These are phyloP conservation scores for Lampropteryx suffumata DNA, from an alignment of 2,888 invertebrate genomes.

Conservation along the genomic window DNA sequence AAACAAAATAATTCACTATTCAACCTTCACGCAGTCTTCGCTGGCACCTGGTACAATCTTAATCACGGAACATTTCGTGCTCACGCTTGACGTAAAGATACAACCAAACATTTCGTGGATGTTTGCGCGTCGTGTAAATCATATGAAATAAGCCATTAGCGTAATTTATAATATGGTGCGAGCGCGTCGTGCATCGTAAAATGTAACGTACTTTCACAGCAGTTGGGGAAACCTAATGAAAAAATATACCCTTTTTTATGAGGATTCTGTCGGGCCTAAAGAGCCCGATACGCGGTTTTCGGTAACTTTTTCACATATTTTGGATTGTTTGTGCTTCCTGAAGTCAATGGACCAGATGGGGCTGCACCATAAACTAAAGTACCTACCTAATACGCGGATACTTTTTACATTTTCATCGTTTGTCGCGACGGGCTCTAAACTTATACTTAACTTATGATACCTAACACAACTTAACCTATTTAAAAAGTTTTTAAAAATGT, in stretches of 20 bases:
- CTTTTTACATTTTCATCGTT: constrained; percentile 1
- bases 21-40: constrained; percentile 8
- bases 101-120: constrained; percentile 35
- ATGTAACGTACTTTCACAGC: constrained; percentile 37
- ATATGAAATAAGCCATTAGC: constrained; percentile 58
- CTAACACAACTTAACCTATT: too few relatives aligned
- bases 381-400: constrained; percentile 10
- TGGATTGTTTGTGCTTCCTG: constrained; percentile 19
- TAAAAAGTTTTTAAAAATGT: too few relatives aligned
- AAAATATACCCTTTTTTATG: constrained; percentile 37
- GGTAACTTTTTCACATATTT: constrained; percentile 23
- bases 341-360: constrained; percentile 26
- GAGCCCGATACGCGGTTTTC: constrained; percentile 26
- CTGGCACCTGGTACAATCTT: constrained; percentile 16
- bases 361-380: constrained; percentile 10
- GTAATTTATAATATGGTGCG: constrained; percentile 50
- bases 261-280: constrained; percentile 23
- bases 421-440: neutral
- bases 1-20: constrained; percentile 4
- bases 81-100: constrained; percentile 18
- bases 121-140: constrained; percentile 50
- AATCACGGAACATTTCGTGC: constrained; percentile 21
- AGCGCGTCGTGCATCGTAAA: constrained; percentile 47
- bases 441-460: neutral
- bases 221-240: constrained; percentile 36